A percentile compares a stretch with the other conserved stretches of the same genome.
phyloP scores from a whole-genome alignment of 2,888 invertebrate genomes.

The Pristionchus mayeri region DNA sequence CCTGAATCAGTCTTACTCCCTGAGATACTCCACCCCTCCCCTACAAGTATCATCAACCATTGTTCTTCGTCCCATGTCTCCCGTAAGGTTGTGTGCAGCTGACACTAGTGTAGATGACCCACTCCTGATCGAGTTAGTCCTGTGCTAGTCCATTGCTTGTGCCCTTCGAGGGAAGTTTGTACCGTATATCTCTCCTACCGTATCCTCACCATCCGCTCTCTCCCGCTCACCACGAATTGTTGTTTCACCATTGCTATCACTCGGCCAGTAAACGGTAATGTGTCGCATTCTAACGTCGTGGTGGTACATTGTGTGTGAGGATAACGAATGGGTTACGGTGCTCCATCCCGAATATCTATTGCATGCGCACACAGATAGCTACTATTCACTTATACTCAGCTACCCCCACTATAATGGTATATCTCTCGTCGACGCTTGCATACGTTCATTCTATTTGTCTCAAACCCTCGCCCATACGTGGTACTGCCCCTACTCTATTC shows the following conservation, averaged over 20 bases:
- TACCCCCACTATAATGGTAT: background rate
- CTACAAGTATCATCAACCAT: background rate
- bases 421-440: background rate
- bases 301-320: background rate
- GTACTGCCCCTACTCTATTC: slow-evolving; percentile 1
- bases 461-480: background rate
- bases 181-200: background rate
- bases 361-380: background rate
- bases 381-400: background rate
- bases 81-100: background rate
- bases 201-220: too few species aligned
- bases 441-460: background rate
- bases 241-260: slow-evolving; percentile 37
- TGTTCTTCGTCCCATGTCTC: background rate
- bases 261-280: slow-evolving; percentile 37
- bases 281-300: slow-evolving; percentile 4
- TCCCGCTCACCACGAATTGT: slow-evolving; percentile 13
- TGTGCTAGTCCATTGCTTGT: background rate
- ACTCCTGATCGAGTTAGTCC: background rate
- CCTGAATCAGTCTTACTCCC: background rate
- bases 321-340: slow-evolving; percentile 33
- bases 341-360: slow-evolving; percentile 31
- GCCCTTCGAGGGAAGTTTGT: slow-evolving; percentile 6
- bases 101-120: background rate
- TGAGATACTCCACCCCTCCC: background rate